Evolutionary conservation across 2,113 vertebrate species (phyloP).

Genomic region (Varanus komodoensis): DNA sequence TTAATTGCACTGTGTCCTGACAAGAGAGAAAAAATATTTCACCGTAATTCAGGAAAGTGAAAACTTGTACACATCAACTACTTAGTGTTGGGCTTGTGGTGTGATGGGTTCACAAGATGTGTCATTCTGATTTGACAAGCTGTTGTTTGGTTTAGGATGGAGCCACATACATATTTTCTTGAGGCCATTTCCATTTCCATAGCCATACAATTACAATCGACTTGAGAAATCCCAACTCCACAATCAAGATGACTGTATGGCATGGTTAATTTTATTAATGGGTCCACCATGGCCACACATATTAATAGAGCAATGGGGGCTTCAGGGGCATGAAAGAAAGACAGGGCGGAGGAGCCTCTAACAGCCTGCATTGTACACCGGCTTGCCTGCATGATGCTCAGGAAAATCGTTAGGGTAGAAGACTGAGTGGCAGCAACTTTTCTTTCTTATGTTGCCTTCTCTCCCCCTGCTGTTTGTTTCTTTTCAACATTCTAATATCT

Average conservation of each 20-base stretch:
- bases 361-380: background rate
- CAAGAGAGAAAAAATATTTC: constrained; percentile 16
- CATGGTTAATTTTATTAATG: constrained; percentile 1
- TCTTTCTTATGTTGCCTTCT: no score
- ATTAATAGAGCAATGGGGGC: background rate
- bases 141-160: background rate
- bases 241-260: background rate
- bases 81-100: background rate
- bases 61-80: background rate
- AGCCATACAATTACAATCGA: background rate
- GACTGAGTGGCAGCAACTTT: no score
- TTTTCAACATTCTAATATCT: no score
- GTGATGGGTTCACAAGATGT: background rate
- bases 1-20: constrained; percentile 29
- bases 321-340: background rate
- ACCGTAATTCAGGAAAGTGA: constrained; percentile 9
- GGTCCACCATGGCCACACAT: background rate
- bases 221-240: background rate
- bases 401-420: no score
- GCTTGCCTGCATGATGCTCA: no score
- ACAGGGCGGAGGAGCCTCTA: background rate
- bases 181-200: background rate
- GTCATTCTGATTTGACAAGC: background rate
- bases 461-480: no score
- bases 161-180: background rate